These are phyloP conservation scores for Volucella zonaria DNA, from an alignment of 2,888 invertebrate species.

Conservation along the genomic window DNA sequence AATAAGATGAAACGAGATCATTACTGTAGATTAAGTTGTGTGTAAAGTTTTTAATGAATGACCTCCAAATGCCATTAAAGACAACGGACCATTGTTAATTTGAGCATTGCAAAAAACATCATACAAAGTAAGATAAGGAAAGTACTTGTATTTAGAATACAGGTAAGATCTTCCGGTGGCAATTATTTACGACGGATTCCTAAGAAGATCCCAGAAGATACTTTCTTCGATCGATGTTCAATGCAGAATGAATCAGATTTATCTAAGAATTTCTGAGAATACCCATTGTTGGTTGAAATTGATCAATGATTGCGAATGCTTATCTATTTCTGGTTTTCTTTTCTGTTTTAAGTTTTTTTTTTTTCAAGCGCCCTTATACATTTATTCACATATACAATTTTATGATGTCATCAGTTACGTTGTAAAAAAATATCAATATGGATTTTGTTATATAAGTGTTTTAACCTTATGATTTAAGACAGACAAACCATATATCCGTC, in stretches of 20 bases:
- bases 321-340: slow-evolving; percentile 18
- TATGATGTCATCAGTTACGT: slow-evolving; percentile 20
- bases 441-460: too few species aligned
- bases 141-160: neutral
- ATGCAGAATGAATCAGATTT: slow-evolving; percentile 62
- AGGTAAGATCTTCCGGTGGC: neutral
- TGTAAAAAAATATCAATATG: neutral
- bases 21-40: neutral
- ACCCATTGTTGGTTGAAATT: slow-evolving; percentile 37
- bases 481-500: too few species aligned
- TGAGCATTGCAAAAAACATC: slow-evolving; percentile 31
- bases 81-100: slow-evolving; percentile 52
- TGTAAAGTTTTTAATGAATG: slow-evolving; percentile 54
- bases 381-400: neutral
- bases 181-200: neutral
- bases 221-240: slow-evolving; percentile 61
- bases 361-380: neutral
- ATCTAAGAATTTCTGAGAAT: slow-evolving; percentile 39
- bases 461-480: too few species aligned
- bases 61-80: slow-evolving; percentile 75
- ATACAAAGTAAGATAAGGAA: slow-evolving; percentile 23
- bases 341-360: slow-evolving; percentile 31
- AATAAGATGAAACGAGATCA: slow-evolving; percentile 56
- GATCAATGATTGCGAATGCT: slow-evolving; percentile 47
- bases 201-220: slow-evolving; percentile 3